Conservation (phyloP, 2,888 invertebrate genomes). For the Tuta absoluta region DNA sequence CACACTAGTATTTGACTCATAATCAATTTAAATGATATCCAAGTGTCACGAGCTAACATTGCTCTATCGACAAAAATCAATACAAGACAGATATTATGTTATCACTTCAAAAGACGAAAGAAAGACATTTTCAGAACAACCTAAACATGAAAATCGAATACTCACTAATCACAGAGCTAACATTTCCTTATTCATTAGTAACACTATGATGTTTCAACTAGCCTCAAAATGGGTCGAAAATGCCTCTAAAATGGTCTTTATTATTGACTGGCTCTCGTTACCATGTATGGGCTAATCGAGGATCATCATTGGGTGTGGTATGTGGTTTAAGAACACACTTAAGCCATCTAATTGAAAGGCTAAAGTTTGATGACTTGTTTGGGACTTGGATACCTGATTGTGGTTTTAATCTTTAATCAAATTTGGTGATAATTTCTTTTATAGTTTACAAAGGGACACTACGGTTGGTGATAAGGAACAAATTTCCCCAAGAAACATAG, state of each 20-base stretch:
- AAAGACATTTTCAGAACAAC: not conserved
- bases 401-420: not conserved
- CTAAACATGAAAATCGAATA: not conserved
- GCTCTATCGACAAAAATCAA: too few species aligned
- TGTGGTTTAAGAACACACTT: not conserved
- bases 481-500: too few species aligned
- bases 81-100: too few species aligned
- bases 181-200: slow-evolving; percentile 37
- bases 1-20: too few species aligned
- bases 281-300: slow-evolving; percentile 20
- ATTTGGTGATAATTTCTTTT: too few species aligned
- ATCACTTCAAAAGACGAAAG: too few species aligned
- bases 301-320: slow-evolving; percentile 17
- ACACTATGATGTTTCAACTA: slow-evolving; percentile 38
- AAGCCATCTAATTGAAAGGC: slow-evolving; percentile 7
- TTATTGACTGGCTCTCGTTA: slow-evolving; percentile 1
- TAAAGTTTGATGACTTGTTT: slow-evolving; percentile 20
- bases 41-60: too few species aligned
- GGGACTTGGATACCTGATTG: not conserved
- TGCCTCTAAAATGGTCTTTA: not conserved
- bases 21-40: too few species aligned
- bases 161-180: not conserved
- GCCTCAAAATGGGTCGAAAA: slow-evolving; percentile 9
- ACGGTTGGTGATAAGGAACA: too few species aligned
- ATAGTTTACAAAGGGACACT: too few species aligned